phyloP scores from a whole-genome alignment of 2,888 invertebrate genomes.

The Schrankia costaestrigalis region DNA sequence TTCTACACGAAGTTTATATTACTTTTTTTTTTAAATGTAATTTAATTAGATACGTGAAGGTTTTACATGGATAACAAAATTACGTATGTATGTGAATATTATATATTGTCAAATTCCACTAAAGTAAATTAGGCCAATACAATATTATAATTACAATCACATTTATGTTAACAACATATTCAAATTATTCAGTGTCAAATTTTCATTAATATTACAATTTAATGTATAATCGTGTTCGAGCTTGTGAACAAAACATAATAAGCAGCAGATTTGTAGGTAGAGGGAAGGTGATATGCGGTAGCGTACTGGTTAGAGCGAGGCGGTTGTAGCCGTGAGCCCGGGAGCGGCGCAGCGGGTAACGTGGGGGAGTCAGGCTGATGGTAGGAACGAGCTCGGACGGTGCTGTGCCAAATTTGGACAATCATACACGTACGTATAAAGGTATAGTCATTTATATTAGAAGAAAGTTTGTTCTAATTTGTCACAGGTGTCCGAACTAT shows the following conservation, averaged over 20 bases:
- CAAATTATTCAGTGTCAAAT: slow-evolving; percentile 14
- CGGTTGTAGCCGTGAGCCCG: slow-evolving; percentile 30
- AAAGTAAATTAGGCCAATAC: slow-evolving; percentile 31
- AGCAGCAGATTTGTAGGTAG: slow-evolving; percentile 37
- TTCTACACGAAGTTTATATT: slow-evolving; percentile 25
- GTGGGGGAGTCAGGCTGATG: slow-evolving; percentile 2
- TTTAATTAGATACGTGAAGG: slow-evolving; percentile 5
- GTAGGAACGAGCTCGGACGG: slow-evolving; percentile 6
- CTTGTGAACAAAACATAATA: slow-evolving; percentile 44
- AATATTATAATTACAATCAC: slow-evolving; percentile 29
- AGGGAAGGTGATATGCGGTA: slow-evolving; percentile 53
- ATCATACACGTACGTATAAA: no score
- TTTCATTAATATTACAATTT: slow-evolving; percentile 12
- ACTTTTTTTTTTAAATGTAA: slow-evolving; percentile 29
- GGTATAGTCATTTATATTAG: no score
- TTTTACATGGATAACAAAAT: slow-evolving; percentile 23
- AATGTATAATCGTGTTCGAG: slow-evolving; percentile 33
- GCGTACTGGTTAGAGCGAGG: slow-evolving; percentile 55
- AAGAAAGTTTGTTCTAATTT: no score
- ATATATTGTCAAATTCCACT: slow-evolving; percentile 28
- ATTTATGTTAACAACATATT: slow-evolving; percentile 10
- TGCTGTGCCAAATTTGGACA: no score
- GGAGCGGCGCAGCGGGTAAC: slow-evolving; percentile 9
- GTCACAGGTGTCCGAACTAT: not conserved
- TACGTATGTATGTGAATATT: slow-evolving; percentile 21